Evolutionary conservation across 2,888 invertebrate species (phyloP), one percentile per base, ranked within the genome.

Genomic region (Zonitis immaculata): DNA sequence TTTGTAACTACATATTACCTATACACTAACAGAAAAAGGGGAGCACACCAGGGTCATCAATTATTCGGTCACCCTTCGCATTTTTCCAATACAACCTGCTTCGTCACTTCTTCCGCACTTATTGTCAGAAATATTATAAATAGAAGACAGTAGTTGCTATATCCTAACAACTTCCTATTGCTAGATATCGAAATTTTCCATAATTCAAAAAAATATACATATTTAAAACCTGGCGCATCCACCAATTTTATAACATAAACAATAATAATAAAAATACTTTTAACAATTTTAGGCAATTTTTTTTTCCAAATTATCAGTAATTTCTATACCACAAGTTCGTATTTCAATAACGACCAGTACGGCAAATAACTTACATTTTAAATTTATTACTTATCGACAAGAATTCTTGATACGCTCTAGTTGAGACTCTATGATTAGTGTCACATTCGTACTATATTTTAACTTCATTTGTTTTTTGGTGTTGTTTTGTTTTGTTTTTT

Each of bases 1-100:
- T 39, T 44, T 44, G 44, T 43, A 47, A 43, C 44, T 39, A 18
- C 44, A 55, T 51, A 48, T 48, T 48, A 35, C 35, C 35, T 9
- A 22, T 22, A 11, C 9, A 35, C 18, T 9, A 35, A 35, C 8
- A 16, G 35, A 35, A 16, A 35, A 35, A 22, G 35, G 35, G 35
- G 35, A 35, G 35, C 16, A 16, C 16, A 16, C 35, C 35, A 35
- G 16, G 35, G 18, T 35, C 35, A 35, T 35, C 35, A 35, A 35
- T 35, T 35, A 35, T 35, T 16, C 35, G 35, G 18, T 35, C 35
- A 35, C 48, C 55, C 42, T 54, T 42, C 46, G 35, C 45, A 46
- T 47, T 35, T 54, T 50, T 32, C 26, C 47, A 30, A 14, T 25
- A 32, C 27, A 44, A 44, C 18, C 44, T 28, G 44, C 26, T 27